Evolutionary conservation across 2,113 vertebrate species (phyloP).

Genomic region (Melanerpes formicivorus): DNA sequence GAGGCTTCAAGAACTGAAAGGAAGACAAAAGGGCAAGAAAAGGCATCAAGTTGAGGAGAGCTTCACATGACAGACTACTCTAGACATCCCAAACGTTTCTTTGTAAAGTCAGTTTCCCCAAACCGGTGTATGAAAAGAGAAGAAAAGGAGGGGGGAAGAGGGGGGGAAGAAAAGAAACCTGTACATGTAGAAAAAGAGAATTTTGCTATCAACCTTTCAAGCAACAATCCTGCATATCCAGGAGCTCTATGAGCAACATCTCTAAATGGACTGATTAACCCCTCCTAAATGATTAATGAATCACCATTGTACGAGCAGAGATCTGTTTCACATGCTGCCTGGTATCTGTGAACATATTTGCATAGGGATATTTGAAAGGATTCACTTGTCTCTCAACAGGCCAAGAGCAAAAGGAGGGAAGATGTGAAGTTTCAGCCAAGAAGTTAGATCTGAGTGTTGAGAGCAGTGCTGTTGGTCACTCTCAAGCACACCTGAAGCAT

Average conservation of each 20-base stretch:
- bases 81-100: not conserved
- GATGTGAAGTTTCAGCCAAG: not conserved
- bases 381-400: not conserved
- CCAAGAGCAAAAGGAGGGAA: not conserved
- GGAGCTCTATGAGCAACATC: not conserved
- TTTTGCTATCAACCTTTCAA: not conserved
- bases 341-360: not conserved
- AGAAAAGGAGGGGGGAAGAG: too few relatives aligned
- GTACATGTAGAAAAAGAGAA: too few relatives aligned
- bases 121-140: not conserved
- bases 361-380: not conserved
- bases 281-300: not conserved
- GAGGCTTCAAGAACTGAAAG: not conserved
- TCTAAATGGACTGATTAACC: not conserved
- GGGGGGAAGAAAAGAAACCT: too few relatives aligned
- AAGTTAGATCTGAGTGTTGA: not conserved
- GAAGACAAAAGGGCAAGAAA: not conserved
- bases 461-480: not conserved
- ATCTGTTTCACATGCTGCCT: not conserved
- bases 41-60: not conserved
- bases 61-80: not conserved
- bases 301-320: not conserved
- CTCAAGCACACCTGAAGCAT: not conserved
- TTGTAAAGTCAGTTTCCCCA: not conserved
- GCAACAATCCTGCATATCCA: not conserved